Conservation (phyloP, 2,797 vertebrate species). For the Diglossa cyanea region DNA sequence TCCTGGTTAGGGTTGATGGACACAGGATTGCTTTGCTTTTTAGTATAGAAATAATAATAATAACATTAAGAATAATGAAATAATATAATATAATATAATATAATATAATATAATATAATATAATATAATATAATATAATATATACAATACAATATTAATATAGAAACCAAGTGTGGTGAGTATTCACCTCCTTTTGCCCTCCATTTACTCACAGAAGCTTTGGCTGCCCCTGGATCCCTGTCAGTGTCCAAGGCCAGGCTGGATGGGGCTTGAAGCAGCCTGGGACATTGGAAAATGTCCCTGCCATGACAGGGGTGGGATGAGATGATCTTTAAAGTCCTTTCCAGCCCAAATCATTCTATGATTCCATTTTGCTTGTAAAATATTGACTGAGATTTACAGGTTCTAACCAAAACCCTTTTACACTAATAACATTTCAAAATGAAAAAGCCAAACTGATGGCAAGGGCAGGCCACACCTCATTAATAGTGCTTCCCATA, state of each 20-base stretch:
- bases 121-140: too few species aligned
- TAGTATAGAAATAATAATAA: background rate
- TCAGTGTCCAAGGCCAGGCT: fast-evolving
- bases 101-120: too few species aligned
- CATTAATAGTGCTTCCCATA: background rate
- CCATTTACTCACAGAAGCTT: background rate
- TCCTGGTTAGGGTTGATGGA: fast-evolving
- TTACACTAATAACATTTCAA: background rate
- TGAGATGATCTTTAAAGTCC: fast-evolving
- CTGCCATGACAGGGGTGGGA: background rate
- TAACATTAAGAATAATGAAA: too few species aligned
- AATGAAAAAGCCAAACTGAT: background rate
- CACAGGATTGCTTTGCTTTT: background rate
- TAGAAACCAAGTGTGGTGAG: background rate
- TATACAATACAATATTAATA: too few species aligned
- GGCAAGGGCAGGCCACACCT: background rate
- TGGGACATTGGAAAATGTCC: background rate
- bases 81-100: too few species aligned
- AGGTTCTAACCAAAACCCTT: background rate
- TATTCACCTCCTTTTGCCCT: background rate
- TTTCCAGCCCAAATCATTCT: background rate
- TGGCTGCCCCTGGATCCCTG: background rate
- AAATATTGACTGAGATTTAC: background rate
- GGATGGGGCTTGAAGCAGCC: background rate
- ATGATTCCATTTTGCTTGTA: background rate